Base-by-base conservation (phyloP, 2,888 invertebrate genomes). In the Cremastobaeus sp. region DNA sequence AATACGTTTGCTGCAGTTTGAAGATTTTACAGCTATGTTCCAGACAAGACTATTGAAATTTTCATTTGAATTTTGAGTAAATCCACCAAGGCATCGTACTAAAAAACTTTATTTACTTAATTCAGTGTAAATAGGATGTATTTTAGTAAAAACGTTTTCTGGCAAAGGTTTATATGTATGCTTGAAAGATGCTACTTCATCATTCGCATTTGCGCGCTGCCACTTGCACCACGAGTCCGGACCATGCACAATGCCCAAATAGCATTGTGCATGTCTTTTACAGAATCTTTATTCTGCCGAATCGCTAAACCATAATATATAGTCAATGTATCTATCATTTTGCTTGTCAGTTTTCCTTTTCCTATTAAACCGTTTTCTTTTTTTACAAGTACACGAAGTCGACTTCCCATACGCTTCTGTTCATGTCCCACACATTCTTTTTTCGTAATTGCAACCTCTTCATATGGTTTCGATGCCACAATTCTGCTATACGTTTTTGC, bases 161-260 rank as follows among this genome's bases (percentile, higher is more conserved):
- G 14, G 69, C 15, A 76, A 50, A 45, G 69, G 52, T n/a, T n/a
- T n/a, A n/a, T n/a, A n/a, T n/a, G n/a, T n/a, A 14, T 52, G 18
- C 14, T 48, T n/a, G 17, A 65, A 57, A 11, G 35, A 34, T 32
- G 74, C 69, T 18, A 15, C n/a, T 45, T 55, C 37, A 47, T 28
- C 35, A 12, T 34, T 28, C 25, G 57, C 64, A 20, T 45, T 54
- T 8, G 64, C 74, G 48, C 39, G 43, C 14, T 62, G 77, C 64
- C 66, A 76, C 15, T 64, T 25, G 21, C 64, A 76, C 76, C 77
- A 77, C 11, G 68, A 66, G 66, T 54, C 52, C 74, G 71, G 41
- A 74, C 72, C 32, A 39, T 34, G 17, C 45, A 30, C 17, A 57
- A 72, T 60, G 74, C 52, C 52, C 52, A 52, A 25, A 52, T 52